phyloP scores from a whole-genome alignment of 2,888 invertebrate species.

The Falcaria lacertinaria region DNA sequence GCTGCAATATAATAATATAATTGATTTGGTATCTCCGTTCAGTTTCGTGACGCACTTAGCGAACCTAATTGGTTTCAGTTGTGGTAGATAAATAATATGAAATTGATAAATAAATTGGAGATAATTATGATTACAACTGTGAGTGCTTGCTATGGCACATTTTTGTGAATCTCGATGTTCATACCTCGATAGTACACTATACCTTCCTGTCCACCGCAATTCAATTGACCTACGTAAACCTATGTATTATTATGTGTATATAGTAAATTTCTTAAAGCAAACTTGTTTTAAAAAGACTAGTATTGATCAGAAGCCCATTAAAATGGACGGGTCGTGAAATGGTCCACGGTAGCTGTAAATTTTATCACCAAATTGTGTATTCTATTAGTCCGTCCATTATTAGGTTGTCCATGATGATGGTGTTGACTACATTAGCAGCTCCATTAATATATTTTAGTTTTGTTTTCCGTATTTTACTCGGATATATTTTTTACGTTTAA shows the following conservation, averaged over 20 bases:
- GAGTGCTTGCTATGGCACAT: neutral
- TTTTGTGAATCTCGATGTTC: neutral
- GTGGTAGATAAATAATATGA: neutral
- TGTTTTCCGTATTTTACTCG: too few relatives aligned
- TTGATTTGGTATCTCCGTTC: constrained; percentile 29
- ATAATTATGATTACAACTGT: neutral
- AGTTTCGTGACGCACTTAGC: neutral
- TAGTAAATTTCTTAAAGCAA: too few relatives aligned
- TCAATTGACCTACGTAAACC: too few relatives aligned
- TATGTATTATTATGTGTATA: too few relatives aligned
- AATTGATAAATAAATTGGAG: neutral
- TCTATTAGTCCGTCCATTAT: constrained; percentile 16
- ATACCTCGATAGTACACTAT: too few relatives aligned
- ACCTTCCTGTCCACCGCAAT: too few relatives aligned
- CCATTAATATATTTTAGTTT: neutral
- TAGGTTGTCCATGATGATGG: neutral
- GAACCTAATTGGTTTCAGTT: neutral
- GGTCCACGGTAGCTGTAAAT: constrained; percentile 14
- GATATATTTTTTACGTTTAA: too few relatives aligned
- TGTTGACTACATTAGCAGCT: neutral
- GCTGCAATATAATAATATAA: constrained; percentile 38
- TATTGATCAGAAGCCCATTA: constrained; percentile 18
- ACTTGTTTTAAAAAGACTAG: constrained; percentile 31
- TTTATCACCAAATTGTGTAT: constrained; percentile 17
- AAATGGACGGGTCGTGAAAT: constrained; percentile 16